Evolutionary conservation across 1,140 invertebrate species (phyloP).

Genomic region (Anagrus nilaparvatae): DNA sequence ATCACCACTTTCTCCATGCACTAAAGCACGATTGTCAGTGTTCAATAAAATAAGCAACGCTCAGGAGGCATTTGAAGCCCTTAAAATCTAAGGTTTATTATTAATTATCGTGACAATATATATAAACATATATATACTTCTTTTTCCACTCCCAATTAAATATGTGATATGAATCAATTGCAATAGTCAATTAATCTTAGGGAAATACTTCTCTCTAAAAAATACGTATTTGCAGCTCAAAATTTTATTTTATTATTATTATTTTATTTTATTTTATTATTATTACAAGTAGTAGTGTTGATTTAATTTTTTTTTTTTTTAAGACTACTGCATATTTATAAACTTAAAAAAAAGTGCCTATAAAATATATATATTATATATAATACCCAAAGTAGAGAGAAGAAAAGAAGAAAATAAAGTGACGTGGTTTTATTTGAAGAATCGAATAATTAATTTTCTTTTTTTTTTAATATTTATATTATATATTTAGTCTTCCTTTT

Average conservation of each 20-base stretch:
- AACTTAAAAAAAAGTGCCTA: not conserved
- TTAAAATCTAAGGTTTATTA: conserved; percentile 41
- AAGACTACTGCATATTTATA: conserved; percentile 2
- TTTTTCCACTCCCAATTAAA: conserved; percentile 19
- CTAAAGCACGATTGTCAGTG: conserved; percentile 49
- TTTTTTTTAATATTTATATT: conserved; percentile 35
- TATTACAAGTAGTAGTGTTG: too few relatives aligned
- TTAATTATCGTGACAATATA: conserved; percentile 8
- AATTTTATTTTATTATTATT: not conserved
- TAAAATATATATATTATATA: conserved; percentile 7
- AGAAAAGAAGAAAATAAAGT: conserved; percentile 21
- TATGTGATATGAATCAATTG: conserved; percentile 38
- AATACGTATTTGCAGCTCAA: not conserved
- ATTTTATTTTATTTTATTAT: conserved; percentile 1
- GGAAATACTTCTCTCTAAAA: not conserved
- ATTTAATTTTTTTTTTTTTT: too few relatives aligned
- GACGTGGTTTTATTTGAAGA: conserved; percentile 32
- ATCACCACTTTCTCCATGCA: conserved; percentile 36
- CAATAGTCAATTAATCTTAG: conserved; percentile 22
- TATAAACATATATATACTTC: conserved; percentile 7
- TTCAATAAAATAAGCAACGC: conserved; percentile 60
- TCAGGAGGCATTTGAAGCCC: conserved; percentile 47
- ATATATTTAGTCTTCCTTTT: conserved; percentile 27
- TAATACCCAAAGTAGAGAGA: conserved; percentile 2
- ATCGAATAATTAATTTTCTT: too few relatives aligned